Conservation (phyloP, 2,888 invertebrate species). For the Uloborus plumipes region DNA sequence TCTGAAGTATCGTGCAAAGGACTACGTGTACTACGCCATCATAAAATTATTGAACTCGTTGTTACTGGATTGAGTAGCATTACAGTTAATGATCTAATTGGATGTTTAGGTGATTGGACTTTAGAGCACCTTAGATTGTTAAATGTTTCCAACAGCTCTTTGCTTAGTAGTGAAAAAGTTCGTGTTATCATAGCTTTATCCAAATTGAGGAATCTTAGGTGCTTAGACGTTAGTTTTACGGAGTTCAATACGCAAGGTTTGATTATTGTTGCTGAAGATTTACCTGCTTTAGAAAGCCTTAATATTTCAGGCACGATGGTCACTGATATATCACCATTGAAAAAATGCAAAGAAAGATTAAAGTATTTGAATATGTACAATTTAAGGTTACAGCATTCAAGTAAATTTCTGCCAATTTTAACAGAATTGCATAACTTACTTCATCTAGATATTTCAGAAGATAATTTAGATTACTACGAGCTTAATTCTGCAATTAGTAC, state of each 20-base stretch:
- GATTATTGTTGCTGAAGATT: conserved; percentile 78
- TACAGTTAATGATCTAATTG: conserved; percentile 77
- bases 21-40: conserved; percentile 76
- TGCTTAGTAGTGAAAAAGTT: conserved; percentile 76
- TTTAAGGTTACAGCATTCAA: conserved; percentile 68
- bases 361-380: conserved; percentile 77
- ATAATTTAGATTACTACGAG: conserved; percentile 67
- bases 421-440: conserved; percentile 74
- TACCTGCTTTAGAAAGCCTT: conserved; percentile 77
- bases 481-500: neutral
- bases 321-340: conserved; percentile 62
- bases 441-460: conserved; percentile 76
- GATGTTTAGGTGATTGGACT: conserved; percentile 79
- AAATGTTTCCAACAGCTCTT: conserved; percentile 78
- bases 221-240: conserved; percentile 79
- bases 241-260: conserved; percentile 79
- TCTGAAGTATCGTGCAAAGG: conserved; percentile 76
- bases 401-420: conserved; percentile 73
- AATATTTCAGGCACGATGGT: conserved; percentile 78
- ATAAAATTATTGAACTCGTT: conserved; percentile 78
- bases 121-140: conserved; percentile 76
- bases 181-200: conserved; percentile 77
- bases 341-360: conserved; percentile 75
- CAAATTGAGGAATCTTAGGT: conserved; percentile 76
- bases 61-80: conserved; percentile 75